Base-by-base conservation (phyloP, 2,888 invertebrate genomes). In the Philhelius pedissequus region DNA sequence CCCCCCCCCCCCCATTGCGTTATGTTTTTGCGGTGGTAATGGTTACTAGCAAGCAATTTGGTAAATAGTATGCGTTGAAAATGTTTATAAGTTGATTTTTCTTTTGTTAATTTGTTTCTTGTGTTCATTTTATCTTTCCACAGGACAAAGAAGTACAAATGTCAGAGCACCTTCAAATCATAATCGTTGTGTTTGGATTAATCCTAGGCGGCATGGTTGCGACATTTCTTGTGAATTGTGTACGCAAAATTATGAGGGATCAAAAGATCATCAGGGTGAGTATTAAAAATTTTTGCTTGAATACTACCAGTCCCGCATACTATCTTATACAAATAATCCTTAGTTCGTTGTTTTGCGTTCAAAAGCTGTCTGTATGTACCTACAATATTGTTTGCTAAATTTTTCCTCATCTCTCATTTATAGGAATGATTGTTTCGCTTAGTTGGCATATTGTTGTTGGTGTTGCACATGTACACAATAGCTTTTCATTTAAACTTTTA, bases 161-260 rank as follows among this genome's bases (percentile, higher is more conserved):
- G 86, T 93, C 94, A 9, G 94, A 94, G 87, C 96, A 97, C 90
- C 96, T 97, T 89, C 92, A 96, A 90, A 96, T 97, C 88, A 97
- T 98, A 86, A 94, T 98, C 89, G 94, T 97, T 30, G 96, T 98
- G 76, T 97, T 97, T 91, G 96, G 96, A 22, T 92, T 97, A 75
- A 97, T 98, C 86, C 93, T 98, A 69, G 95, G 96, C 48, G 97
- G 97, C 30, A 96, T 98, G 96, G 96, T 96, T 89, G 94, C 96
- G 89, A 96, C 97, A 48, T 97, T 97, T 91, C 93, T 97, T 86
- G 96, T 96, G 92, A 97, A 97, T 89, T 97, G 97, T 91, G 93
- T 96, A 87, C 94, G 95, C 87, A 97, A 98, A 90, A 93, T 98
- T 43, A 94, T 96, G 88, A 94, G 96, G 90, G 97, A 97, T 92